phyloP scores from a whole-genome alignment of 2,797 vertebrate genomes.

The Tinamus major region DNA sequence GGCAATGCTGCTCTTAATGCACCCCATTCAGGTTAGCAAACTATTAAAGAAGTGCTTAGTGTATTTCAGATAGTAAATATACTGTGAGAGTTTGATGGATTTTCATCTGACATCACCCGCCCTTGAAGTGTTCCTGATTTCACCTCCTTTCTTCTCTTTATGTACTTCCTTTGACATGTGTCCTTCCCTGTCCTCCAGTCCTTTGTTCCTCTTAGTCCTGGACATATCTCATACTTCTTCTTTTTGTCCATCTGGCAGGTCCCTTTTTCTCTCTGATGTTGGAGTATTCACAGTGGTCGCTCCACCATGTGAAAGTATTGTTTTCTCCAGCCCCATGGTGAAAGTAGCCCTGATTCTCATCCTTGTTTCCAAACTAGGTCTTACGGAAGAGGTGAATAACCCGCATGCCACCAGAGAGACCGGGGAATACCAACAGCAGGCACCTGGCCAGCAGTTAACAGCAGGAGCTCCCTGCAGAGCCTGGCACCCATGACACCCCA shows the following conservation, averaged over 20 bases:
- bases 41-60: neutral
- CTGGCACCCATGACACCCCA: neutral
- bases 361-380: neutral
- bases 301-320: neutral
- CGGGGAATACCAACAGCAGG: neutral
- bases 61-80: neutral
- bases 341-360: neutral
- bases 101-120: neutral
- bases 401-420: neutral
- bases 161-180: neutral
- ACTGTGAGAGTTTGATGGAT: neutral
- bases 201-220: neutral
- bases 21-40: neutral
- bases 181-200: neutral
- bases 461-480: neutral
- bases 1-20: neutral
- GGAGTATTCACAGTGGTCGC: fast-evolving
- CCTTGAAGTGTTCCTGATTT: neutral
- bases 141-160: neutral
- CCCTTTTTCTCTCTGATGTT: neutral
- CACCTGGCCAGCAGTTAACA: neutral
- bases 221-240: neutral
- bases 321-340: neutral
- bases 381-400: neutral
- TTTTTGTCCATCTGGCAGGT: neutral